Evolutionary conservation across 2,113 vertebrate species (phyloP), one percentile per base, ranked within the genome.

Genomic region (Amphiprion percula): DNA sequence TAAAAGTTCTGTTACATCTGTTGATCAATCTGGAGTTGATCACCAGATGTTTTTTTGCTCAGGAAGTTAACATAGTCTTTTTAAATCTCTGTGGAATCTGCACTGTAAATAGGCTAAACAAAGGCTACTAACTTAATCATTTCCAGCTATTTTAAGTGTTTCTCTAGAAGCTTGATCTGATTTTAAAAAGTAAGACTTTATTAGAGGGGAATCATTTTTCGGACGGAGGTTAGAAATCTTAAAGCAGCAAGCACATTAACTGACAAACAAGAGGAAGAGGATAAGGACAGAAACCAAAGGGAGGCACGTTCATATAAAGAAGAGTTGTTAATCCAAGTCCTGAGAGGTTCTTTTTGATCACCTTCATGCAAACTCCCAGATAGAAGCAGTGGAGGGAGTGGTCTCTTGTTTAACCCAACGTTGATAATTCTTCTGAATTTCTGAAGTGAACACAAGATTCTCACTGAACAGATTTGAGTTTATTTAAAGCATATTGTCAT

Each of bases 341-440:
- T 15, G 41, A 44, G 41, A 4, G 10, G 2, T 10, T 41, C 39
- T 41, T 41, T 8, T 41, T 44, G 41, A 44, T 65, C 54, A 44
- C 53, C 58, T 49, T 62, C 10, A 68, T 56, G 21, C 23, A 66
- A 75, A 71, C 10, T 53, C 39, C 41, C 21, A 3, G 46, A 68
- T 54, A 46, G 11, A 39, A 5, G 62, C 19, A 82, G 16, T 58
- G 52, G 21, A 71, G 24, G 37, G 59, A 68, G 56, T 72, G 58
- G 11, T 60, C 21, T 60, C 8, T 30, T 37, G 26, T 68, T 46
- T 41, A 10, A 4, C 49, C 26, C 26, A 44, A 46, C 46, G 8
- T 37, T 37, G 59, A 19, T 17, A 39, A 28, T 19, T 78, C 37
- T 28, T 55, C 24, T 54, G 41, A 21, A 21, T 21, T 21, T 21